These are phyloP conservation scores for Drosophila lutescens DNA, from an alignment of 2,888 invertebrate species.

Conservation along the genomic window DNA sequence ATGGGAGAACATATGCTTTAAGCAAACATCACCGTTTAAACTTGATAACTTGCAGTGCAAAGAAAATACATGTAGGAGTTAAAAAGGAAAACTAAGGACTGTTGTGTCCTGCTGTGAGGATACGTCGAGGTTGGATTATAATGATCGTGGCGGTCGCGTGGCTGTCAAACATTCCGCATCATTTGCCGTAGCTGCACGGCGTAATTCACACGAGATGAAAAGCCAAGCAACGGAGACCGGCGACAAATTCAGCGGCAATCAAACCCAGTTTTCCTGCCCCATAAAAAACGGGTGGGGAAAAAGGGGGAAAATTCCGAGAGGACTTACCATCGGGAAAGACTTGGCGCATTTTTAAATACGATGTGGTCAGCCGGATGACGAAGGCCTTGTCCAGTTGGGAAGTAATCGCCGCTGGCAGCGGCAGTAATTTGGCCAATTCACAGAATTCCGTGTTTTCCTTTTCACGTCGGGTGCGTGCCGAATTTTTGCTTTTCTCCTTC, in stretches of 20 bases:
- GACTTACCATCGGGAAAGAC: constrained; percentile 97
- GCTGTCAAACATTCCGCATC: constrained; percentile 77
- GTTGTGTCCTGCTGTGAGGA: constrained; percentile 69
- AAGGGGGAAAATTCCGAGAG: neutral
- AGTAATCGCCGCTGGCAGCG: constrained; percentile 96
- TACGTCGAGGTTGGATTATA: constrained; percentile 49
- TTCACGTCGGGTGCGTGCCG: constrained; percentile 96
- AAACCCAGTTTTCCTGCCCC: constrained; percentile 79
- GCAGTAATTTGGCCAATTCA: constrained; percentile 96
- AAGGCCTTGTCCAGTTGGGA: constrained; percentile 98
- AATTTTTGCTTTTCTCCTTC: constrained; percentile 99
- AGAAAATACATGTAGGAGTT: constrained; percentile 14
- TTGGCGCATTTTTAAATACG: constrained; percentile 97
- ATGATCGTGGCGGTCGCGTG: constrained; percentile 76
- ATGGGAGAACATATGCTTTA: constrained; percentile 77
- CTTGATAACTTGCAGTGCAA: constrained; percentile 59
- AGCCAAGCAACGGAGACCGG: constrained; percentile 58
- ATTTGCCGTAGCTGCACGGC: constrained; percentile 77
- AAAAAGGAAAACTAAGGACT: constrained; percentile 38
- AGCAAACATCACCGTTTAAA: constrained; percentile 74
- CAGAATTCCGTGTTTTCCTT: constrained; percentile 98
- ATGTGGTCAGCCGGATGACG: constrained; percentile 96
- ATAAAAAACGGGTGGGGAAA: neutral
- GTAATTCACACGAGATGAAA: constrained; percentile 73
- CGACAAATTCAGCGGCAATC: constrained; percentile 72